Conservation (phyloP, 2,113 vertebrate genomes). For the Labrus mixtus region DNA sequence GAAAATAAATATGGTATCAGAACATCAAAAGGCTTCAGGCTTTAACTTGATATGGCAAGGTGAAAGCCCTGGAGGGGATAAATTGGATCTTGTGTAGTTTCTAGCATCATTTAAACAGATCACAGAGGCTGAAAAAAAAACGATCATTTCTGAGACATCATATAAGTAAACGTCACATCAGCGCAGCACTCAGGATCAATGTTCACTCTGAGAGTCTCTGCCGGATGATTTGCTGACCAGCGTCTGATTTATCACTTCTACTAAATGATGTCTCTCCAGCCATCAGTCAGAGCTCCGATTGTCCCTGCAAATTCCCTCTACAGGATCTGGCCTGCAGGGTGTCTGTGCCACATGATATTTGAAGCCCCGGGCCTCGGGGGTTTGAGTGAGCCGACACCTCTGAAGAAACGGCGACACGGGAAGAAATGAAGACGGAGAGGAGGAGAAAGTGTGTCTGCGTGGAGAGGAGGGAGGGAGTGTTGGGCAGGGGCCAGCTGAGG, state of each 20-base stretch:
- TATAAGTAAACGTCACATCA: constrained; percentile 1
- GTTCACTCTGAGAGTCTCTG: constrained; percentile 1
- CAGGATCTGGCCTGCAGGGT: constrained; percentile 5
- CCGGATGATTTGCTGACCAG: neutral
- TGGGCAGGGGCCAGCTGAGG: constrained; percentile 21
- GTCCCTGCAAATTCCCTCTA: neutral
- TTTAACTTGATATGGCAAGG: no score
- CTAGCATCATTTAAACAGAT: constrained; percentile 5
- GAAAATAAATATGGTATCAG: no score
- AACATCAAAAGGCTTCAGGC: no score
- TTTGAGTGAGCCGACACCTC: constrained; percentile 7
- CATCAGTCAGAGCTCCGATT: constrained; percentile 22
- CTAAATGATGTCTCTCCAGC: constrained; percentile 16
- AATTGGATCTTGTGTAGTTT: no score
- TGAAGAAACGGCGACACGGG: constrained; percentile 9
- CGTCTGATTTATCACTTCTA: constrained; percentile 17
- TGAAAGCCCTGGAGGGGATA: neutral
- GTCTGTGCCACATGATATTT: constrained; percentile 13
- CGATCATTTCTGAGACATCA: neutral
- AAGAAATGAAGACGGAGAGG: constrained; percentile 34
- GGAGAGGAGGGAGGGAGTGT: neutral
- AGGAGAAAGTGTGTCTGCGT: constrained; percentile 15
- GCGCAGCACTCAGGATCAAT: neutral
- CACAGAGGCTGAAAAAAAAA: neutral
- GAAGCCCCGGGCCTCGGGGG: constrained; percentile 14